Percentiles rank a stretch among this genome's conserved stretches.
Conservation (phyloP, 2,888 invertebrate genomes). For the Emmelina monodactyla region DNA sequence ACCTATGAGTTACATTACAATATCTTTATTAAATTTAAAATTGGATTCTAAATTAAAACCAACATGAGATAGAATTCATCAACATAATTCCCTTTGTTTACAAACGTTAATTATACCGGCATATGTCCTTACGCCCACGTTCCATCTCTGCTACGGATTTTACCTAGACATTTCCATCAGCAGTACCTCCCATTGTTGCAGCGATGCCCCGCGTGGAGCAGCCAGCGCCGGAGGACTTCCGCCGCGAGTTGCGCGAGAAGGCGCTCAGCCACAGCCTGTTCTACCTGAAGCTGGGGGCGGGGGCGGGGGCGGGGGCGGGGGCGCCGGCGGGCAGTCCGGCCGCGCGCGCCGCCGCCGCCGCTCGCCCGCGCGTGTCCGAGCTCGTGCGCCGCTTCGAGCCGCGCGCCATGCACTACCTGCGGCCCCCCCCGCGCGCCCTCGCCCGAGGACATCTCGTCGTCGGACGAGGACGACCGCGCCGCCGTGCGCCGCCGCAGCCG, state of each 20-base stretch:
- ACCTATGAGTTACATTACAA: too few relatives aligned
- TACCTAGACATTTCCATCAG: too few relatives aligned
- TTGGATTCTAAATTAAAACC: too few relatives aligned
- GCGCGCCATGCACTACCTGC: constrained; percentile 55
- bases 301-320: constrained; percentile 35
- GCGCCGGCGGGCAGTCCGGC: constrained; percentile 31
- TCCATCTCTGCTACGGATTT: too few relatives aligned
- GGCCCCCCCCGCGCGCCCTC: constrained; percentile 47
- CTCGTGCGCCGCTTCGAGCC: constrained; percentile 51
- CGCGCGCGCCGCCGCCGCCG: constrained; percentile 37
- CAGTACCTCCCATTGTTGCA: too few relatives aligned
- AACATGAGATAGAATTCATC: too few relatives aligned
- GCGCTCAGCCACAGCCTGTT: constrained; percentile 58
- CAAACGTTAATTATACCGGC: too few relatives aligned
- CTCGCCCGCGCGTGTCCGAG: constrained; percentile 53
- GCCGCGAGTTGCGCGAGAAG: constrained; percentile 55
- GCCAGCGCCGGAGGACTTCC: constrained; percentile 48
- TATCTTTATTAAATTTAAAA: too few relatives aligned
- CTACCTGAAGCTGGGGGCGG: constrained; percentile 53
- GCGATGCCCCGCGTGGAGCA: constrained; percentile 52
- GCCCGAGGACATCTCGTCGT: constrained; percentile 54
- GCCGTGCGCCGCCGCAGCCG: constrained; percentile 53
- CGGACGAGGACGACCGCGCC: constrained; percentile 56
- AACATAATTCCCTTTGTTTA: too few relatives aligned
- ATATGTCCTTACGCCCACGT: too few relatives aligned